Base-by-base conservation (phyloP, 2,113 vertebrate genomes). In the Natator depressus region DNA sequence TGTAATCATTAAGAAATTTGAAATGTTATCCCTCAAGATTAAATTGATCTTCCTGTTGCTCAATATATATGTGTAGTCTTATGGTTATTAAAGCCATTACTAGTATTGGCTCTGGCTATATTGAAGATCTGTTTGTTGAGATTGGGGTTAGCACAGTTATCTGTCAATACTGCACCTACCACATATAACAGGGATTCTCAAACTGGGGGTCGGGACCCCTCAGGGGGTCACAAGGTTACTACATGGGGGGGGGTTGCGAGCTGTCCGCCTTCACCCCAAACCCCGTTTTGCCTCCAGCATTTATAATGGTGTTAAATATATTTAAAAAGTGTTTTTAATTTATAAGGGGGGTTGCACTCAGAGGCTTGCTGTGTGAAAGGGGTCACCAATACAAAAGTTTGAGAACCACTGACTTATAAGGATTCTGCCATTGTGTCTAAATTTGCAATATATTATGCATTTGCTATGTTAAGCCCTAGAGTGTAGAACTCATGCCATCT, bases 1-100 rank as follows among this genome's bases (percentile, higher is more conserved):
- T 57, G 6, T 8, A 2, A 6, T 53, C 0, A 17, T 79, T 2
- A 1, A 62, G 51, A 59, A 42, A 75, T 42, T 75, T 75, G 65
- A 72, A 72, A 38, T 22, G 22, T 75, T 75, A 24, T 46, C 20
- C 22, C 10, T 42, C 38, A 24, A 75, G 38, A 22, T 75, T 42
- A 46, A 75, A 24, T 75, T 42, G 13, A 69, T 75, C 22, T 22
- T n/a, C 10, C 16, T 75, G 38, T 75, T 75, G 19, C 38, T 75
- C 38, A 42, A 24, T 42, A 42, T 75, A 6, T 75, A 22, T 75
- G 22, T 75, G 72, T 22, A 75, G 20, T 25, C 22, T 42, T 12
- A 22, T 22, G 19, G n/a, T 38, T n/a, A n/a, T 72, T 72, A 72
- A 38, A 72, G 17, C 35, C 69, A n/a, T 72, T 72, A 72, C 4